phyloP scores from a whole-genome alignment of 1,140 invertebrate species.

The Heliconius hewitsoni region DNA sequence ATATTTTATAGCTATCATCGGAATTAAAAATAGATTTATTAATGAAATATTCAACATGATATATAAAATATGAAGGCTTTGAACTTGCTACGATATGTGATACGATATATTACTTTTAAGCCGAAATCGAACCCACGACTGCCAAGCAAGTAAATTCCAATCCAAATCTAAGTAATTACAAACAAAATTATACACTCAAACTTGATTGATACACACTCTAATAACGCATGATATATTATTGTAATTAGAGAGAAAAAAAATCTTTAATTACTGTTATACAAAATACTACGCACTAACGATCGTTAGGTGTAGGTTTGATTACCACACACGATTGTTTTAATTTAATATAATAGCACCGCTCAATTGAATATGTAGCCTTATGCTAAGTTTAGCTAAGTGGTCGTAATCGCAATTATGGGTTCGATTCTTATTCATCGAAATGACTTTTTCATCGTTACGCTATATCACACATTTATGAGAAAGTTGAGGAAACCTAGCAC shows the following conservation, averaged over 20 bases:
- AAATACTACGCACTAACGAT: slow-evolving; percentile 61
- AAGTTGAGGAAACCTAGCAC: not conserved
- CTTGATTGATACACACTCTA: slow-evolving; percentile 53
- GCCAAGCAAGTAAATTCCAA: not conserved
- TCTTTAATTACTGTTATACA: slow-evolving; percentile 59
- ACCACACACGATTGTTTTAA: slow-evolving; percentile 48
- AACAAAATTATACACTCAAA: not conserved
- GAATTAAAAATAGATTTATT: too few relatives aligned
- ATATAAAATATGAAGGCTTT: too few relatives aligned
- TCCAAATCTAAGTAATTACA: not conserved
- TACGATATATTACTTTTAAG: too few relatives aligned
- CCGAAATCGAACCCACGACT: too few relatives aligned
- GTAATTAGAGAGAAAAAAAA: slow-evolving; percentile 60
- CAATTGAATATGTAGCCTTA: slow-evolving; percentile 44
- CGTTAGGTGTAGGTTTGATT: slow-evolving; percentile 54
- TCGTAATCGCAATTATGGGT: too few relatives aligned
- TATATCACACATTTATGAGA: not conserved
- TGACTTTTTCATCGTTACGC: not conserved
- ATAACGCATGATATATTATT: slow-evolving; percentile 38
- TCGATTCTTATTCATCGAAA: not conserved
- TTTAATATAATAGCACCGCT: slow-evolving; percentile 46
- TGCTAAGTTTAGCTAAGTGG: slow-evolving; percentile 17
- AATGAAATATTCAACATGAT: too few relatives aligned
- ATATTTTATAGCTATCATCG: too few relatives aligned
- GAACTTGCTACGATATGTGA: too few relatives aligned